A percentile compares a stretch with the other conserved stretches of the same genome.
These are phyloP conservation scores for Thaleichthys pacificus DNA, from an alignment of 2,797 vertebrate genomes.

Conservation along the genomic window DNA sequence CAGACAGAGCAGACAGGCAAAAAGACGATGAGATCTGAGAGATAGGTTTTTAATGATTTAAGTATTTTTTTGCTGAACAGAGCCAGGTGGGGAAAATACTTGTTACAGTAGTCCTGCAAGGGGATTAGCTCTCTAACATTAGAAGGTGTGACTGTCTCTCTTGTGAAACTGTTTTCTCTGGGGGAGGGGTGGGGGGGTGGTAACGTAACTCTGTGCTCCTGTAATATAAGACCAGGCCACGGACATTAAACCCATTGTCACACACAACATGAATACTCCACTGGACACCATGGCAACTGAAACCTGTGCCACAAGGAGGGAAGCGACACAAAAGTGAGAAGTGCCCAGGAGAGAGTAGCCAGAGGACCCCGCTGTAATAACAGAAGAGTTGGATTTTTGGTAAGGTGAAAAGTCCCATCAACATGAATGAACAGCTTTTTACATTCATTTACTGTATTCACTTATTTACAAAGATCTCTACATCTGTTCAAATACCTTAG, in stretches of 20 bases:
- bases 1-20: no score
- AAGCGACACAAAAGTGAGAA: slow-evolving; percentile 18
- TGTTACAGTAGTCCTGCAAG: slow-evolving; percentile 18
- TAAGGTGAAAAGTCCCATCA: background rate
- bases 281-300: slow-evolving; percentile 68
- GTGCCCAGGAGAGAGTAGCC: background rate
- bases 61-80: slow-evolving; percentile 11
- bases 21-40: no score
- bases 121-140: slow-evolving; percentile 59
- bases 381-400: background rate
- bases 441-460: background rate
- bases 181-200: slow-evolving; percentile 37
- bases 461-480: no score
- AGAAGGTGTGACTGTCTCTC: slow-evolving; percentile 56
- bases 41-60: no score
- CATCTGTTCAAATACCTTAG: no score
- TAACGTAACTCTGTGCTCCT: slow-evolving; percentile 60
- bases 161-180: slow-evolving; percentile 57
- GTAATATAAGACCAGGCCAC: slow-evolving; percentile 68
- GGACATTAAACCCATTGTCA: slow-evolving; percentile 76
- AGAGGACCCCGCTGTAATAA: background rate
- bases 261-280: slow-evolving; percentile 65
- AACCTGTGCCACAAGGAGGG: slow-evolving; percentile 37
- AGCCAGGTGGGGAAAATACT: background rate
- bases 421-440: background rate